Percentiles rank a stretch among this genome's conserved stretches.
Conservation (phyloP, 2,113 vertebrate species). For the Corapipo altera region DNA sequence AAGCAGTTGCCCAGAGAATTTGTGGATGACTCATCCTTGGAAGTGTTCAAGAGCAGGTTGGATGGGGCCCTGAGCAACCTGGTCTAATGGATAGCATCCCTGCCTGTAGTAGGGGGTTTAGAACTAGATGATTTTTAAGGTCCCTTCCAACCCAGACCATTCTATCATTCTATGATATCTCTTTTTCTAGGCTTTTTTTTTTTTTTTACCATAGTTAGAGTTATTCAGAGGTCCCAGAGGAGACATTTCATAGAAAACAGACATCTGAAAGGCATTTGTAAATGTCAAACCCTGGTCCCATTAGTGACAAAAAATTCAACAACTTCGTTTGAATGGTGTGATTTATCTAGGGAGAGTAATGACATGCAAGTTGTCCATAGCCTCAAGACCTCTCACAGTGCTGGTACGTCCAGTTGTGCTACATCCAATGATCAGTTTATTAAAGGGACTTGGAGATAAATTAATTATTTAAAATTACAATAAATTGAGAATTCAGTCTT, state of each 20-base stretch:
- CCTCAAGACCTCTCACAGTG: slow-evolving; percentile 34
- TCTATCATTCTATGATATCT: neutral
- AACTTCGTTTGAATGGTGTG: slow-evolving; percentile 16
- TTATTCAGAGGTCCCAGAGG: neutral
- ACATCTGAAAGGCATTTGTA: slow-evolving; percentile 13
- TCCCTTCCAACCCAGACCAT: neutral
- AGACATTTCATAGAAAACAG: neutral
- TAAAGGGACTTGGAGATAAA: slow-evolving; percentile 36
- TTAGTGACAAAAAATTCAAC: neutral
- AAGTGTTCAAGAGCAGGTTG: neutral
- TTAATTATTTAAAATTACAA: slow-evolving; percentile 67
- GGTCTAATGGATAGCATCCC: neutral
- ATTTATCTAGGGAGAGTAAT: slow-evolving; percentile 43
- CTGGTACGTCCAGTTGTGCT: slow-evolving; percentile 32
- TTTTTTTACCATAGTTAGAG: neutral
- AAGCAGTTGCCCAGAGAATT: neutral
- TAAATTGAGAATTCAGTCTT: slow-evolving; percentile 59
- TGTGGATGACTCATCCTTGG: neutral
- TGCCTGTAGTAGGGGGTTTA: accelerated
- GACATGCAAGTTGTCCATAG: neutral
- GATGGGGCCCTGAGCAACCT: neutral
- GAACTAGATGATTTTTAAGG: neutral
- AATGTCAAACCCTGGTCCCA: neutral
- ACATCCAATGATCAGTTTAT: slow-evolving; percentile 56
- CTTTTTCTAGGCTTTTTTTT: neutral